Evolutionary conservation across 2,888 invertebrate genomes (phyloP), one percentile per base, ranked within the genome.

Genomic region (Seira musarum): DNA sequence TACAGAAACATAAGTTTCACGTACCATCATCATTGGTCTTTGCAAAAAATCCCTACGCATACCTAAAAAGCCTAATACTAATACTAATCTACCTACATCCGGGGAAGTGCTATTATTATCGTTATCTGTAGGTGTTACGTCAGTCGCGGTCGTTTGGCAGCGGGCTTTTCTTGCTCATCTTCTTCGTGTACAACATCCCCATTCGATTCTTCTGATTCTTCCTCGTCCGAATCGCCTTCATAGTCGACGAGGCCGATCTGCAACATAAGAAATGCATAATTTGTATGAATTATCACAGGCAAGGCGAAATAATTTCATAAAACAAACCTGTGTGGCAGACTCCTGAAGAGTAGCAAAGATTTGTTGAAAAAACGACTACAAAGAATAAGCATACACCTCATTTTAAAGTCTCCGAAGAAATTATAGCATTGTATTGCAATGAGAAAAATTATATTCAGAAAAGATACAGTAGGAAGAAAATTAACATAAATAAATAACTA

Each of bases 201-300:
- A 25, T 78, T 76, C 10, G 81, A 80, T 67, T 82, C 82, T 70
- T 82, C 87, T 25, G 81, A 63, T 30, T 87, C 88, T 46, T 87
- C 87, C 66, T 98, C 98, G 88, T 98, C 98, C 0, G 97, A 98
- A 90, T 98, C 98, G 77, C 96, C 98, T 89, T 98, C 98, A 88
- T 98, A 98, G 90, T 98, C 98, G 83, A 98, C 98, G 88, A 98
- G 91, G 87, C 96, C 96, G 77, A 89, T 88, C 95, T 95, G 89
- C 25, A 88, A 89, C 76, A 84, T 76, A 84, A 76, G 24, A 61
- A 15, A 75, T 30, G 22, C 30, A 75, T 24, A 53, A 57, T 61
- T 66, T 73, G 74, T 73, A 78, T 73, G 69, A 80, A 83, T 78
- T 15, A 68, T 70, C 80, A 79, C 78, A 79, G 46, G 60, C 70